Percentiles rank a stretch among this genome's conserved stretches.
Conservation (phyloP, 2,113 vertebrate genomes). For the Pongo pygmaeus region DNA sequence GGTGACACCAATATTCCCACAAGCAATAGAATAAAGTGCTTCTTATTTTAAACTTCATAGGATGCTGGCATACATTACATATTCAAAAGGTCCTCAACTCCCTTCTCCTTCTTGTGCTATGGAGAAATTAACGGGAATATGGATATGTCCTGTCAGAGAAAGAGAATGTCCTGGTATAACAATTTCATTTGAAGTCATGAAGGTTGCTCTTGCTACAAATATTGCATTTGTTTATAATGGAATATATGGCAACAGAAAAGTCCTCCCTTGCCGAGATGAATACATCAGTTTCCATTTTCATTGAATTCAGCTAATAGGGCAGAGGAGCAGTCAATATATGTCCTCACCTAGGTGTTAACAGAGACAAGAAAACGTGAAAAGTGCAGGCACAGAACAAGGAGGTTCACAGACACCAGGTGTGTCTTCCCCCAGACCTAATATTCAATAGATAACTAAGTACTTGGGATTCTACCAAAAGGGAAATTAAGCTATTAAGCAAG, state of each 20-base stretch:
- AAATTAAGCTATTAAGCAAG: neutral
- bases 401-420: rapidly evolving
- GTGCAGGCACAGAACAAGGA: rapidly evolving
- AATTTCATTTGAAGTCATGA: conserved; percentile 2
- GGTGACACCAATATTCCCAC: neutral
- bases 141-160: neutral
- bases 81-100: neutral
- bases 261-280: conserved; percentile 59
- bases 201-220: conserved; percentile 4
- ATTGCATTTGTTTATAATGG: neutral
- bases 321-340: conserved; percentile 27
- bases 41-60: neutral
- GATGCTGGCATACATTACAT: rapidly evolving
- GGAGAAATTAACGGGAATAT: neutral
- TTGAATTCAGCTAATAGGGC: neutral
- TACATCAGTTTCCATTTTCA: conserved; percentile 66
- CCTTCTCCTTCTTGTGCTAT: neutral
- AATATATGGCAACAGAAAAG: neutral
- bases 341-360: neutral
- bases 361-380: neutral
- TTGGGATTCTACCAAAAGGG: neutral
- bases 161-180: neutral
- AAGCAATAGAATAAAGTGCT: neutral
- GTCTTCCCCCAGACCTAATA: too few species aligned
- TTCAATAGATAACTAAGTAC: neutral